Evolutionary conservation across 2,797 vertebrate genomes (phyloP), one percentile per base, ranked within the genome.

Genomic region (Carcharodon carcharias): DNA sequence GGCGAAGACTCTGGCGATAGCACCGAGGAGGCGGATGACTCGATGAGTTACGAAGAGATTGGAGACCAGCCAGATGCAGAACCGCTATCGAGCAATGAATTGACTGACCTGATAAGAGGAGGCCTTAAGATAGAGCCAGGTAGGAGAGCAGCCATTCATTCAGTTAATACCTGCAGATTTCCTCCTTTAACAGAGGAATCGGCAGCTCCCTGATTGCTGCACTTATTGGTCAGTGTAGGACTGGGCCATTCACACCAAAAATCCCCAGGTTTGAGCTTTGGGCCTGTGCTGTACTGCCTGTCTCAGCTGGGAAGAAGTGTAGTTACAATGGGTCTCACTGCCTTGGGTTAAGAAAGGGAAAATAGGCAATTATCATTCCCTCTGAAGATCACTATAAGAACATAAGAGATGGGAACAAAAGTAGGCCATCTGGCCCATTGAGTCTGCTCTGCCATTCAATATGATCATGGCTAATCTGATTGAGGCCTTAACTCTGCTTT

Each of bases 1-100:
- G 94, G 96, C 0, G 96, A 96, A 73, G 96, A 96, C 67, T 96
- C 96, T 2, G 96, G 96, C 7, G 96, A 96, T 69, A 96, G 96
- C 67, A 96, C 50, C 0, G 96, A 95, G 54, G 96, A 96, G 80
- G 31, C 80, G 4, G 96, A 96, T 35, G 96, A 96, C 65, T 87
- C 91, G 21, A 80, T 96, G 63, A 96, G 96, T 69, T 96, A 96
- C 40, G 96, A 96, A 96, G 96, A 96, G 96, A 96, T 96, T 12
- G 73, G 65, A 31, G 96, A 96, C 21, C 96, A 96, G 89, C 95
- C 87, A 8, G 96, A 96, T 8, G 67, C 35, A 56, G 94, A 95
- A 35, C 94, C 69, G 0, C 28, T 95, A 2, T 95, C 94, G 12
- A 95, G 94, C 94, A 95, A 95, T 8, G 94, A 95, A 31, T 50